Base-by-base conservation (phyloP, 2,797 vertebrate species). In the Tinamus major region DNA sequence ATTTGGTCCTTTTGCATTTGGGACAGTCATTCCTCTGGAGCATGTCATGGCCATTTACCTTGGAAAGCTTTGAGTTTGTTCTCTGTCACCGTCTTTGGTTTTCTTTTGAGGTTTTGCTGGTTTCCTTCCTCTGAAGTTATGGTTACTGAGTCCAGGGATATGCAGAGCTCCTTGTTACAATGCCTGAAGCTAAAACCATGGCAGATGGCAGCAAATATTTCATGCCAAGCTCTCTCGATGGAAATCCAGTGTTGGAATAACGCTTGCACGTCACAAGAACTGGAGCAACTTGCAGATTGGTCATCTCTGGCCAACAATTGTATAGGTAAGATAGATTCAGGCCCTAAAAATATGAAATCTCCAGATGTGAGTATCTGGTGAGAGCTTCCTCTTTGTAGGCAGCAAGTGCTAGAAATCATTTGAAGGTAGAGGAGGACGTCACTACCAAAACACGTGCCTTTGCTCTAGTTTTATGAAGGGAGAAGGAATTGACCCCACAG, bases 71-170 rank as follows among this genome's bases (percentile, higher is more conserved):
- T 95, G 67, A 31, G 80, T 91, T 90, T 85, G 63, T 90, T 91
- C 46, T 96, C 91, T 95, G 20, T 94, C 91, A 92, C 86, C 96
- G 92, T 92, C 78, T 96, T 96, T 96, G 95, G 94, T 97, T 88
- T 49, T 84, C 89, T 92, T 77, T 90, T 94, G 94, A 95, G 93
- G 69, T 90, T 97, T 96, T 93, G 87, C 81, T 95, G 84, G 69
- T 96, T 97, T 97, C 64, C 85, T 95, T 95, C 77, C 92, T 75
- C 68, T 94, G 46, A 90, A 90, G 71, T 82, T 91, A 23, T 72
- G 79, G 95, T 97, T 96, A 92, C 77, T 75, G 88, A 82, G 75
- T 95, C 87, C 93, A 95, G 90, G 88, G 86, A 72, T 95, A 85
- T 72, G 89, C 90, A 84, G 78, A 96, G 75, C 85, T 91, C 68